Conservation (phyloP, 2,888 invertebrate genomes). For the Sceliomorpha sp. region DNA sequence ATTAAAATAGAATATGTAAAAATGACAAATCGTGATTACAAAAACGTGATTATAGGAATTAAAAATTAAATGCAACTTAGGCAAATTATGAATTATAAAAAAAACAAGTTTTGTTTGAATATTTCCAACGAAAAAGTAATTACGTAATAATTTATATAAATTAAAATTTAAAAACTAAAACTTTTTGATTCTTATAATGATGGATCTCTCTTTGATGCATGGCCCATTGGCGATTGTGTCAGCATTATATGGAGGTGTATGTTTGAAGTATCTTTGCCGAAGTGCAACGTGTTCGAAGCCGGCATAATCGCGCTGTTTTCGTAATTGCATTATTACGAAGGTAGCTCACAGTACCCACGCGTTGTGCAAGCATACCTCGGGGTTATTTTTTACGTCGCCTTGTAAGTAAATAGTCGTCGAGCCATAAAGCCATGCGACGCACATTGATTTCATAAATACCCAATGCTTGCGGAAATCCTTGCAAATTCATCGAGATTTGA, state of each 20-base stretch:
- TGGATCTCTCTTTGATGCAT: too few relatives aligned
- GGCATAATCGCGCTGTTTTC: slow-evolving; percentile 72
- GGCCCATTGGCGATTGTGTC: too few relatives aligned
- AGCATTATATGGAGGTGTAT: slow-evolving; percentile 16
- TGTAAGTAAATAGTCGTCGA: slow-evolving; percentile 56
- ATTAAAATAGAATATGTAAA: too few relatives aligned
- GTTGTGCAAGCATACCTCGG: slow-evolving; percentile 70
- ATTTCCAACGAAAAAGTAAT: too few relatives aligned
- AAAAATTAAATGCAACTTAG: too few relatives aligned
- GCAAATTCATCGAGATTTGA: slow-evolving; percentile 16
- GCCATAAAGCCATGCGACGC: slow-evolving; percentile 40
- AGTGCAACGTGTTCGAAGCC: slow-evolving; percentile 60
- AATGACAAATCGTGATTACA: too few relatives aligned
- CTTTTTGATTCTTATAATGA: too few relatives aligned
- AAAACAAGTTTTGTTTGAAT: too few relatives aligned
- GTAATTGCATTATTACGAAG: slow-evolving; percentile 75
- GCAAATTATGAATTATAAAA: too few relatives aligned
- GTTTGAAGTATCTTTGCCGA: slow-evolving; percentile 23
- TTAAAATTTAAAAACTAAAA: too few relatives aligned
- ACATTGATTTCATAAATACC: slow-evolving; percentile 50
- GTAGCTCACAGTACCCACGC: slow-evolving; percentile 61
- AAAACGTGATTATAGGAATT: too few relatives aligned
- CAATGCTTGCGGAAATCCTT: slow-evolving; percentile 45
- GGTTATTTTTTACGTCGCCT: slow-evolving; percentile 68
- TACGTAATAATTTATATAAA: too few relatives aligned